Evolutionary conservation across 1,140 invertebrate genomes (phyloP).

Genomic region (Calephelis virginiensis): DNA sequence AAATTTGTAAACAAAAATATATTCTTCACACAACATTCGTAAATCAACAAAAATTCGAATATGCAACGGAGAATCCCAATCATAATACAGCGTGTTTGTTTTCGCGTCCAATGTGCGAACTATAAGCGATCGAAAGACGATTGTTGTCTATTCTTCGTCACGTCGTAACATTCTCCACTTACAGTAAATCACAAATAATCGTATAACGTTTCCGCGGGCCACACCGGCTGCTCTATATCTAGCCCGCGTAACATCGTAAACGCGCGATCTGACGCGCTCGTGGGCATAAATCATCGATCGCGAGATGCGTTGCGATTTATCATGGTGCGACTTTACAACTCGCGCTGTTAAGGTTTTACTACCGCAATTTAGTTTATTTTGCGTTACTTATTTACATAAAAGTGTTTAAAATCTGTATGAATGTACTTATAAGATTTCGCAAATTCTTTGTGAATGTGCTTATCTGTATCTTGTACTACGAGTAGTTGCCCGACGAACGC

Average conservation of each 20-base stretch:
- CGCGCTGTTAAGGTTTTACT: slow-evolving; percentile 48
- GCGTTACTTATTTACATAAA: slow-evolving; percentile 6
- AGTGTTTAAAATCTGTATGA: slow-evolving; percentile 14
- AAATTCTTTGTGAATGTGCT: too few species aligned
- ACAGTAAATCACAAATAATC: slow-evolving; percentile 58
- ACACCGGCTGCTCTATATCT: slow-evolving; percentile 56
- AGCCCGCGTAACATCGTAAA: slow-evolving; percentile 49
- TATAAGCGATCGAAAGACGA: slow-evolving; percentile 21
- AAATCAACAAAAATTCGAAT: too few species aligned
- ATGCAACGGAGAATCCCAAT: not conserved
- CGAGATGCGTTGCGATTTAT: slow-evolving; percentile 64
- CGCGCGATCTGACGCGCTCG: slow-evolving; percentile 56
- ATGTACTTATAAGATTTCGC: not conserved
- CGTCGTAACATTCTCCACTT: slow-evolving; percentile 49
- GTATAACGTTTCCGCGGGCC: slow-evolving; percentile 46
- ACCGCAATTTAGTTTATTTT: slow-evolving; percentile 30
- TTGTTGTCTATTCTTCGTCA: slow-evolving; percentile 41
- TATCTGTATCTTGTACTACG: too few species aligned
- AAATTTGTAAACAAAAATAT: too few species aligned
- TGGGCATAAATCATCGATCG: slow-evolving; percentile 65
- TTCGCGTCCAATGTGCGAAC: slow-evolving; percentile 25
- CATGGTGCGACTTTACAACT: slow-evolving; percentile 42
- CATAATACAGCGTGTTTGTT: slow-evolving; percentile 26
- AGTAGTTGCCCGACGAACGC: too few species aligned
- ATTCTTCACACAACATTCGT: too few species aligned